Base-by-base conservation (phyloP, 2,113 vertebrate genomes). In the Atractosteus spatula region DNA sequence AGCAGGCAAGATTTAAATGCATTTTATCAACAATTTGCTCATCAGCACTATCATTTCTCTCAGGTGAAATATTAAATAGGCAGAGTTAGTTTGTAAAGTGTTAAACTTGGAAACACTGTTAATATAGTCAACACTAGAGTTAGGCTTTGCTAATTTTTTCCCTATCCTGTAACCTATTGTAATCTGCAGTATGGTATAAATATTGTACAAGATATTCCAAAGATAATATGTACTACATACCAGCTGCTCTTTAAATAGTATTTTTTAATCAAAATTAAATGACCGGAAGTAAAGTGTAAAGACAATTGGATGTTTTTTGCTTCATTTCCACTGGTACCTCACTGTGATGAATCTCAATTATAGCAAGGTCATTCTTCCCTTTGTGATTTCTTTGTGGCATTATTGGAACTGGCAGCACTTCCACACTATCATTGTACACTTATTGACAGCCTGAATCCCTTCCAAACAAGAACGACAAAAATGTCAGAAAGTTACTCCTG, bases 301-400 rank as follows among this genome's bases (percentile, higher is more conserved):
- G 82, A 76, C 79, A 83, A 71, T 86, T 82, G 83, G 79, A 84
- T 62, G 47, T 79, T 76, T 89, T 85, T 82, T 85, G 81, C 83
- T 79, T 56, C 77, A 68, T 75, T 83, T 85, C 80, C 17, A 41
- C 62, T 17, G 62, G 62, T 29, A 78, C 83, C 75, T 61, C 74
- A 66, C 74, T 80, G 87, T 88, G 88, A 91, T 91, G 89, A 91
- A 93, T 93, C 88, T 91, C 87, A 91, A 91, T 93, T 90, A 92
- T 85, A 81, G 85, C 90, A 91, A 93, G 90, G 91, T 92, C 91
- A 93, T 90, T 90, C 90, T 87, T 91, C 86, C 88, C 87, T 85
- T 76, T 45, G 69, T 89, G 90, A 92, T 89, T 80, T 83, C 87
- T 84, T 87, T 76, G 84, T 82, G 12, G 71, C 81, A 85, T 90